These are phyloP conservation scores for Xerus rutilus DNA, from an alignment of 2,797 vertebrate genomes.

Conservation along the genomic window DNA sequence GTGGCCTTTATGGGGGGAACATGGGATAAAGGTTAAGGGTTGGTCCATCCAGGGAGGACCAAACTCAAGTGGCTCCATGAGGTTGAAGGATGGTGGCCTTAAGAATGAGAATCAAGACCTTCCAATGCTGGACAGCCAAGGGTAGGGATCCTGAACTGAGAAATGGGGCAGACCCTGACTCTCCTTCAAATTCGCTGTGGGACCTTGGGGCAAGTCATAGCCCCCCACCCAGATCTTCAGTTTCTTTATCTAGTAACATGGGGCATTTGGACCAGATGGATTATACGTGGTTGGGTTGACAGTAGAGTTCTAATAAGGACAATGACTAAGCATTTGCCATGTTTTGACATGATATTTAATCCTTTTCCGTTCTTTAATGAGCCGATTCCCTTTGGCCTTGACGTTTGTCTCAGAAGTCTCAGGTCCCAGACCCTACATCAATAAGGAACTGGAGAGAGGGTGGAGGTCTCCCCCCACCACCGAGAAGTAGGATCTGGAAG, in stretches of 20 bases:
- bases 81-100: background rate
- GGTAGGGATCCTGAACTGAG: background rate
- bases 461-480: background rate
- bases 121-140: background rate
- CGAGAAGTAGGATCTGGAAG: background rate
- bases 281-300: background rate
- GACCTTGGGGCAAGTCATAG: background rate
- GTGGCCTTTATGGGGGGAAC: background rate
- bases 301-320: conserved; percentile 67
- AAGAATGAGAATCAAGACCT: background rate
- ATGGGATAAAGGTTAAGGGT: background rate
- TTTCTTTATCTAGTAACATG: conserved; percentile 16
- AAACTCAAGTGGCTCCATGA: background rate
- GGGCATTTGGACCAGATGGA: background rate
- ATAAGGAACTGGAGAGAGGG: background rate
- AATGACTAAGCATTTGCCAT: conserved; percentile 63
- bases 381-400: background rate
- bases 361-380: conserved; percentile 1
- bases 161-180: background rate
- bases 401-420: background rate
- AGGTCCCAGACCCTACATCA: background rate
- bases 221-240: background rate
- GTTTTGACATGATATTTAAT: background rate
- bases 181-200: background rate
- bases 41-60: background rate